Evolutionary conservation across 2,113 vertebrate species (phyloP).

Genomic region (Percopsis transmontana): DNA sequence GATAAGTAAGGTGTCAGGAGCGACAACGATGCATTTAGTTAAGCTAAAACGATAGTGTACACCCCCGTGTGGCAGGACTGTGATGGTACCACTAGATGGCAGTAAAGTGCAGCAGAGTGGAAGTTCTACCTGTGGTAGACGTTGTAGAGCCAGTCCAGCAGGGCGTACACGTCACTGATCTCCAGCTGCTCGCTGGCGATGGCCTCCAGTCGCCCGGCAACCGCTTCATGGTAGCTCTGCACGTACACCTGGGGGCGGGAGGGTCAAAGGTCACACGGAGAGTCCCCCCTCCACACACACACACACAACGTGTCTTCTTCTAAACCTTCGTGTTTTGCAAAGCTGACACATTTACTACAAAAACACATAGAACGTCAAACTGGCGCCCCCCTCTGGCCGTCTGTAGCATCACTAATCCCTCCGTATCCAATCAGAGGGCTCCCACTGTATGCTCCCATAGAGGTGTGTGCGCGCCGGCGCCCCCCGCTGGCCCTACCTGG

Average conservation of each 20-base stretch:
- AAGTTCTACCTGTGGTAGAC: slow-evolving; percentile 85
- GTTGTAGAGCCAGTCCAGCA: slow-evolving; percentile 90
- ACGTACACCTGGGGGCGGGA: slow-evolving; percentile 78
- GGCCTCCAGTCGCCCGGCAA: slow-evolving; percentile 73
- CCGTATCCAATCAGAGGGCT: not conserved
- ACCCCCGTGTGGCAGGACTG: too few species aligned
- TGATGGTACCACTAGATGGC: too few species aligned
- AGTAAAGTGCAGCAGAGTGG: too few species aligned
- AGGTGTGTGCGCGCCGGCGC: not conserved
- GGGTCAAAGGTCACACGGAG: slow-evolving; percentile 14
- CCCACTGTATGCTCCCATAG: not conserved
- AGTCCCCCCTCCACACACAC: too few species aligned
- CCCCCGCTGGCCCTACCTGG: slow-evolving; percentile 42
- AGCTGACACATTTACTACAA: too few species aligned
- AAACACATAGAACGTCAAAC: too few species aligned
- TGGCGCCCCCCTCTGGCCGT: too few species aligned
- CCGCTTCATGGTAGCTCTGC: slow-evolving; percentile 84
- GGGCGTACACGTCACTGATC: slow-evolving; percentile 84
- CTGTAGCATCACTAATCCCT: not conserved
- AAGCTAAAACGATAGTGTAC: too few species aligned
- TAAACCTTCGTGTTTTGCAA: too few species aligned
- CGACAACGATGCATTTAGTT: too few species aligned
- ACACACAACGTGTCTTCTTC: too few species aligned
- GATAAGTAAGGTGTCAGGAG: too few species aligned
- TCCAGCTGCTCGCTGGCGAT: slow-evolving; percentile 75